Percentiles rank a stretch among this genome's conserved stretches.
phyloP scores from a whole-genome alignment of 2,888 invertebrate species.

The Urechis unicinctus region DNA sequence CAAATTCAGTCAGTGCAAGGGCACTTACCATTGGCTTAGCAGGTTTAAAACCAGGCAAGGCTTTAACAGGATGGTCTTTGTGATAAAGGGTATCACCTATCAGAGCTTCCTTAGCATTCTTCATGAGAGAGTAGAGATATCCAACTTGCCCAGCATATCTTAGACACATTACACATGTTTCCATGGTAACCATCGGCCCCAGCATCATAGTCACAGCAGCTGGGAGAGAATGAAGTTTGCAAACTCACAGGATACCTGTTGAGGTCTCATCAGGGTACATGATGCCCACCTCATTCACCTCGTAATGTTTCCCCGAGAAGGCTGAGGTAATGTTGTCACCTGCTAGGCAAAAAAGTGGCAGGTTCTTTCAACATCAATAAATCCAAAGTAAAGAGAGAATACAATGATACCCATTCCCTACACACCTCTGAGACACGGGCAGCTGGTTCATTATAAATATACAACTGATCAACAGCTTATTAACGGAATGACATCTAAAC shows the following conservation, averaged over 20 bases:
- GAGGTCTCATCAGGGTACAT: slow-evolving; percentile 63
- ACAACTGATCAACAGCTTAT: too few relatives aligned
- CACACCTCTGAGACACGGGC: too few relatives aligned
- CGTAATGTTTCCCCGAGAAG: slow-evolving; percentile 69
- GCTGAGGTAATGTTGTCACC: slow-evolving; percentile 71
- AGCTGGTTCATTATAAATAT: too few relatives aligned
- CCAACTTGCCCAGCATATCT: slow-evolving; percentile 86
- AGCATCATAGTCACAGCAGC: background rate
- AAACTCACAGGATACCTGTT: slow-evolving; percentile 36
- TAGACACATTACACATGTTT: slow-evolving; percentile 9
- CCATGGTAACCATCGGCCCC: background rate
- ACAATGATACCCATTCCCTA: too few relatives aligned
- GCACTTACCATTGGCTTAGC: slow-evolving; percentile 76
- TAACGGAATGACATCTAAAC: too few relatives aligned
- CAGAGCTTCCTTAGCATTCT: slow-evolving; percentile 64
- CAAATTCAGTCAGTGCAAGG: too few relatives aligned
- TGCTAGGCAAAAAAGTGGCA: too few relatives aligned
- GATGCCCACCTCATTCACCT: slow-evolving; percentile 71
- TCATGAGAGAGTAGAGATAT: slow-evolving; percentile 75
- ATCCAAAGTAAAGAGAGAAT: too few relatives aligned
- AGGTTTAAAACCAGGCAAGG: slow-evolving; percentile 62
- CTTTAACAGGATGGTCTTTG: slow-evolving; percentile 54
- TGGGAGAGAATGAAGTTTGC: slow-evolving; percentile 34
- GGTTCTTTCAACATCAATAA: too few relatives aligned
- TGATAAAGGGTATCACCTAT: slow-evolving; percentile 72